A percentile compares a stretch with the other conserved stretches of the same genome.
phyloP scores from a whole-genome alignment of 1,140 invertebrate species.

The Euschistus heros region DNA sequence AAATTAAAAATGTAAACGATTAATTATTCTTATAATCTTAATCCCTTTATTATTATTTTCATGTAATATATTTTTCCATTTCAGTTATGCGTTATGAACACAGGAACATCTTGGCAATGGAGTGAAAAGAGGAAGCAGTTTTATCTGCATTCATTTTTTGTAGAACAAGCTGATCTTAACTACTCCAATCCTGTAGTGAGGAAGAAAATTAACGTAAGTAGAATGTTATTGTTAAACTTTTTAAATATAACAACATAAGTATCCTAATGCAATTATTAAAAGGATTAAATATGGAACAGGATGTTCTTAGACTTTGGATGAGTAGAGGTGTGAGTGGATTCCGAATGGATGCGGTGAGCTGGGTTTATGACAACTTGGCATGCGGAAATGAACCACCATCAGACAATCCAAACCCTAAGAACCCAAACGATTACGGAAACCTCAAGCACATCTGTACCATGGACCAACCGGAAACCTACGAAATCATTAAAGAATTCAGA shows the following conservation, averaged over 20 bases:
- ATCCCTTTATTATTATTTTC: too few relatives aligned
- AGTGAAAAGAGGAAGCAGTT: constrained; percentile 50
- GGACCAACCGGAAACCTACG: not conserved
- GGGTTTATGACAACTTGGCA: constrained; percentile 43
- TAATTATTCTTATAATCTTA: too few relatives aligned
- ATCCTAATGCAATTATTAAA: not conserved
- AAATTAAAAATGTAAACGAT: too few relatives aligned
- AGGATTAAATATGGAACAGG: not conserved
- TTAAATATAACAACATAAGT: not conserved
- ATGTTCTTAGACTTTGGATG: constrained; percentile 60
- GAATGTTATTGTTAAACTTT: not conserved
- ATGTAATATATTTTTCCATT: too few relatives aligned
- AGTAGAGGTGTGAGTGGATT: constrained; percentile 44
- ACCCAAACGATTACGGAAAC: constrained; percentile 4
- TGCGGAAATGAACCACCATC: constrained; percentile 15
- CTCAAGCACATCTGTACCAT: not conserved
- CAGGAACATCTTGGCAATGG: constrained; percentile 53
- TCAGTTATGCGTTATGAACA: not conserved
- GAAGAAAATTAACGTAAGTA: constrained; percentile 47
- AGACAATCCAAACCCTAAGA: constrained; percentile 21
- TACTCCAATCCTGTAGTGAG: constrained; percentile 47
- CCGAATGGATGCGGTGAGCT: constrained; percentile 35
- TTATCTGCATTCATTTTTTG: constrained; percentile 64
- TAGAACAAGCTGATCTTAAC: constrained; percentile 64
- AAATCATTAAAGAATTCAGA: too few relatives aligned